Conservation (phyloP, 64 coral and sea anemone genomes). For the Trachythela sp. region DNA sequence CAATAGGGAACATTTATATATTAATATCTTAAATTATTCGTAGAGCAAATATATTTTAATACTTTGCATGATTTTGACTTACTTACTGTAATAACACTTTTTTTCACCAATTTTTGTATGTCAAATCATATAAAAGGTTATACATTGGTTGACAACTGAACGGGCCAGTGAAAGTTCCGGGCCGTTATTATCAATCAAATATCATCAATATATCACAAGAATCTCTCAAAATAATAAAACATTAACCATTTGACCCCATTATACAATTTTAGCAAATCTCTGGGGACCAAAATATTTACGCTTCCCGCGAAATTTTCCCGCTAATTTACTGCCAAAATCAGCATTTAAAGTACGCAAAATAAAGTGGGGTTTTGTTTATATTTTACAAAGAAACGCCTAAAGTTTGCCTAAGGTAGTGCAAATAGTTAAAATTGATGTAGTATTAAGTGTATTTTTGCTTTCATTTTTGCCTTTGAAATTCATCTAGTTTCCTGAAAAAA, state of each 20-base stretch:
- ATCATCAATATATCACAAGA: too few relatives aligned
- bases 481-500: not conserved
- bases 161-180: too few relatives aligned
- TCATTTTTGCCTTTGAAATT: not conserved
- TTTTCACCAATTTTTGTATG: too few relatives aligned
- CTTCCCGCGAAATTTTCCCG: not conserved
- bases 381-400: not conserved
- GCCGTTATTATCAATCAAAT: too few relatives aligned
- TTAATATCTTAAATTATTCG: slow-evolving; percentile 6
- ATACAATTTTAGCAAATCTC: not conserved
- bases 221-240: too few relatives aligned
- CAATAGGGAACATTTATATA: not conserved
- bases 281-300: not conserved
- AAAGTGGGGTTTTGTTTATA: not conserved
- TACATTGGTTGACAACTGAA: too few relatives aligned
- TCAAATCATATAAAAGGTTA: too few relatives aligned
- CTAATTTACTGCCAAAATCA: not conserved
- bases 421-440: not conserved
- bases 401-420: not conserved
- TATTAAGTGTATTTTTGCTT: not conserved
- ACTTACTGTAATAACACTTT: not conserved
- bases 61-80: not conserved
- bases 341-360: not conserved
- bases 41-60: not conserved
- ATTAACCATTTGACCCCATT: too few relatives aligned